These are phyloP conservation scores for Melanocharis versteri DNA, from an alignment of 2,113 vertebrate species.

Conservation along the genomic window DNA sequence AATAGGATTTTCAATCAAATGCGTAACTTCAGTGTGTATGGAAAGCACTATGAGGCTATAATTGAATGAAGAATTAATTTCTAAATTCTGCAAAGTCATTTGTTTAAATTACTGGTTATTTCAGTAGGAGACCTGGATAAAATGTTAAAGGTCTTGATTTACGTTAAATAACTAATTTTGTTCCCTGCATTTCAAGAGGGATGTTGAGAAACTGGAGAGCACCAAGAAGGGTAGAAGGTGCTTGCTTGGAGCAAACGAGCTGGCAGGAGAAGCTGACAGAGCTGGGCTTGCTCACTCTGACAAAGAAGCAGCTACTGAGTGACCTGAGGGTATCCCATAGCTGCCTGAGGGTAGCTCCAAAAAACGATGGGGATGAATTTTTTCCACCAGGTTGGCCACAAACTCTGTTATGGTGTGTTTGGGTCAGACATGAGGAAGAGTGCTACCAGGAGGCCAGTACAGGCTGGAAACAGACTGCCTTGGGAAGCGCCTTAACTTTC, in stretches of 20 bases:
- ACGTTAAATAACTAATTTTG: background rate
- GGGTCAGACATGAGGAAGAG: background rate
- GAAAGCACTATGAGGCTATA: background rate
- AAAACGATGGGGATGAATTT: background rate
- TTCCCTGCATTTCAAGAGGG: background rate
- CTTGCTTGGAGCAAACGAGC: background rate
- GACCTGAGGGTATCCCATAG: background rate
- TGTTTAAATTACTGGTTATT: background rate
- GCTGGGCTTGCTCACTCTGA: background rate
- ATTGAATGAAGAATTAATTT: background rate
- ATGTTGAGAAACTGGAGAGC: background rate
- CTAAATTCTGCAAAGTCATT: background rate
- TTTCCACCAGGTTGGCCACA: background rate
- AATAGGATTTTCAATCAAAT: background rate
- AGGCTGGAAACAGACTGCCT: background rate
- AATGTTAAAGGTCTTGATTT: background rate
- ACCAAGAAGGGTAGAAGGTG: background rate
- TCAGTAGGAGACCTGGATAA: background rate
- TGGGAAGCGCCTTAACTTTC: background rate
- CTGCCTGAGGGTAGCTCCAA: background rate
- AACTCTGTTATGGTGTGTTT: rapidly evolving
- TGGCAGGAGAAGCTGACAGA: background rate
- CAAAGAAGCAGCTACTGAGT: background rate
- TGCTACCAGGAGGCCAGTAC: rapidly evolving
- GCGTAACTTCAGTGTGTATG: background rate